Percentiles rank a stretch among this genome's conserved stretches.
These are phyloP conservation scores for Elephantulus edwardii DNA, from an alignment of 2,113 vertebrate species.

Conservation along the genomic window DNA sequence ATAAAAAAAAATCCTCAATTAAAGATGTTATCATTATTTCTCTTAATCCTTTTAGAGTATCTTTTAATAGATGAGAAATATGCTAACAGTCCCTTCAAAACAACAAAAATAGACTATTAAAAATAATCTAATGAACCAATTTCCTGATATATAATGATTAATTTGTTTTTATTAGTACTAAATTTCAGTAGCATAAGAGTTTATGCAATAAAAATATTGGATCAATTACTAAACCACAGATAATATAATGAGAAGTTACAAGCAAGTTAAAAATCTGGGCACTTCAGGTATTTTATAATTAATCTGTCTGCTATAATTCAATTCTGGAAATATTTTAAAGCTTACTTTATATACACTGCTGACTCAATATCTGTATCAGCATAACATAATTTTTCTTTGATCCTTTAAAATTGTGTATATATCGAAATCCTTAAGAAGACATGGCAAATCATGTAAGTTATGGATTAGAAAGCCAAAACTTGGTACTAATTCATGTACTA, in stretches of 20 bases:
- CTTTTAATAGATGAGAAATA: slow-evolving; percentile 16
- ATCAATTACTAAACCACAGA: slow-evolving; percentile 4
- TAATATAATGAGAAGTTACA: slow-evolving; percentile 7
- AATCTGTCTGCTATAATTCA: slow-evolving; percentile 2
- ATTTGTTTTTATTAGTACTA: background rate
- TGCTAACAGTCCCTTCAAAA: background rate
- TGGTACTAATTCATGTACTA: background rate
- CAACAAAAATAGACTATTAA: background rate
- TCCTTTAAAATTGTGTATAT: slow-evolving; percentile 9
- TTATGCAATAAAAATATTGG: background rate
- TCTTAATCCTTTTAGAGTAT: background rate
- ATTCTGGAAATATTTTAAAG: slow-evolving; percentile 1
- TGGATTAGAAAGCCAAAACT: background rate
- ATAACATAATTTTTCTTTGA: slow-evolving; percentile 39
- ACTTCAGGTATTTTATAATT: slow-evolving; percentile 4
- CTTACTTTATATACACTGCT: slow-evolving; percentile 14
- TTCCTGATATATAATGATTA: background rate
- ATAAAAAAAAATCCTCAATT: background rate
- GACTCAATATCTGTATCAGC: background rate
- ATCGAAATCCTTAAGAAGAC: slow-evolving; percentile 28
- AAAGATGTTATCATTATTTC: background rate
- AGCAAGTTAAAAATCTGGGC: background rate
- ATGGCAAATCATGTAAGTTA: background rate
- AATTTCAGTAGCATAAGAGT: background rate
- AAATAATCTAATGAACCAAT: background rate